Evolutionary conservation across 92 coral and sea anemone genomes (phyloP), one percentile per base, ranked within the genome.

Genomic region (Umimayanthus chanpuru): DNA sequence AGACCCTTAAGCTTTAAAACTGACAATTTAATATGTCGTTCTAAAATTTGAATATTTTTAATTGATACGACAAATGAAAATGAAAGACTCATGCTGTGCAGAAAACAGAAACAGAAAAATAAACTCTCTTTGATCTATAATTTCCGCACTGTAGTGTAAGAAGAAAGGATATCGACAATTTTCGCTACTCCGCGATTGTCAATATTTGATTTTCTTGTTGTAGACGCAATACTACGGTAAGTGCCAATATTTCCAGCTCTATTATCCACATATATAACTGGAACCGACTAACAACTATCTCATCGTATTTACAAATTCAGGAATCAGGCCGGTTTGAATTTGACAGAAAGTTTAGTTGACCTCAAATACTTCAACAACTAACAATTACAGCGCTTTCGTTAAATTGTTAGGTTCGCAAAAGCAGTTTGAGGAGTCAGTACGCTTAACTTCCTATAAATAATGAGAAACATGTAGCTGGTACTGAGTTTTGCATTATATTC

Each of bases 51-150:
- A 72, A 72, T 72, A 72, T 72, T 72, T 72, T 28, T 68, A 68
- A 68, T 25, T 68, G 73, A 23, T 68, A 68, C 73, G 11, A 53
- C 58, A 68, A 68, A 68, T 68, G 73, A 68, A 68, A 72, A 72
- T 12, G 18, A 61, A 61, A 18, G 68, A 61, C 68, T 6, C 68
- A 61, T 61, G 68, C 68, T 61, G 68, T 61, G 68, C 68, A 61
- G n/a, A 61, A 61, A 61, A 56, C 23, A 0, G 66, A 21, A 20
- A 61, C 4, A 2, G 0, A 7, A 61, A 61, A 20, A 61, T 61
- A 18, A 61, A 16, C 26, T 61, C 23, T 53, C 20, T 12, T 53
- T 18, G 14, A 53, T 47, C 53, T 6, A 47, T 8, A 47, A 44
- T 47, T 6, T 53, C 58, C 50, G 50, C 50, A 53, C 58, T 11